Base-by-base conservation (phyloP, 2,888 invertebrate genomes). In the Thumatha senex region DNA sequence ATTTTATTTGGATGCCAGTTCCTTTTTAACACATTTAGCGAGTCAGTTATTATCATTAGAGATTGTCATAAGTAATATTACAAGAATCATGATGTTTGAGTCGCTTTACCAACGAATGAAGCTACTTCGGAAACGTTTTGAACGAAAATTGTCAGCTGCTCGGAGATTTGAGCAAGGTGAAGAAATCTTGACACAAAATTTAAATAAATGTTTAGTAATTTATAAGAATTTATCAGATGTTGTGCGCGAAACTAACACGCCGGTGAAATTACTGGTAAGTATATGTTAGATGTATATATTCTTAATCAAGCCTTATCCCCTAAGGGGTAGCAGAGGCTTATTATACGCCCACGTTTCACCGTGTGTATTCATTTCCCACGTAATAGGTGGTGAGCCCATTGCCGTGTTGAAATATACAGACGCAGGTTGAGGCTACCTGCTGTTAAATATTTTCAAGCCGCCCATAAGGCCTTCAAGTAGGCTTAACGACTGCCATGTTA, bases 1-100 rank as follows among this genome's bases (percentile, higher is more conserved):
- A 31, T 15, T 11, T 5, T 36, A 30, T 29, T 29, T 7, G 2
- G 18, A 11, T 7, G 0, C n/a, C 11, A 0, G 0, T 24, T 0
- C 24, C 1, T 11, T 39, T 11, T 24, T 36, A 4, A 33, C 15
- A 9, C 12, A 24, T 31, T n/a, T 15, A 1, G 5, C n/a, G 29
- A 1, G 7, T 1, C 30, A 5, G 13, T 31, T 46, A n/a, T 30
- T 46, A 15, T 38, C 45, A 10, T 33, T 33, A 34, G 38, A 2
- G 29, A 34, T 34, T 15, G 10, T 8, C 9, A 8, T 40, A 12
- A 24, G 44, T 14, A 50, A 40, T 15, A 31, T 45, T 12, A 29
- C 50, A 31, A 50, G 50, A 30, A 31, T 50, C 24, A 50, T 50
- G 35, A 35, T 50, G 36, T 45, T 50, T 50, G 50, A 50, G 45